Conservation (phyloP, 1,140 invertebrate species). For the Antheraea mylitta region DNA sequence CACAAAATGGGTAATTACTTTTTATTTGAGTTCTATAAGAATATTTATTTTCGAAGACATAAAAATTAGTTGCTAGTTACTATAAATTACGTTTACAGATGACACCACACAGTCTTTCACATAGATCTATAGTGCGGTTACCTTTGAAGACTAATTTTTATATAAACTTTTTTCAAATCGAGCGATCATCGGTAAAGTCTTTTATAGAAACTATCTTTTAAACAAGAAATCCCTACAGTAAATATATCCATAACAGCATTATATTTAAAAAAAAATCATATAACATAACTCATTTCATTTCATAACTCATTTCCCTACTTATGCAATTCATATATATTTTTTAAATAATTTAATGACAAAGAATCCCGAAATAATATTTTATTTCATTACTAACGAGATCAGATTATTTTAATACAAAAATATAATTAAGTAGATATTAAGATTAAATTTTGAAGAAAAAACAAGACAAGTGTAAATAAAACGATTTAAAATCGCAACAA, state of each 20-base stretch:
- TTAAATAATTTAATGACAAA: conserved; percentile 2
- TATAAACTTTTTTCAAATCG: too few relatives aligned
- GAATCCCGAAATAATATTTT: neutral
- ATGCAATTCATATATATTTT: too few relatives aligned
- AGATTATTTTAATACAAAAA: neutral
- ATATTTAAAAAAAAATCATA: too few relatives aligned
- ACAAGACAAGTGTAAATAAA: neutral
- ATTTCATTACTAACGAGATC: neutral
- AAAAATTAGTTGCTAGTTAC: neutral
- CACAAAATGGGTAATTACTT: conserved; percentile 32
- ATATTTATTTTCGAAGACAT: neutral
- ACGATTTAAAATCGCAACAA: too few relatives aligned
- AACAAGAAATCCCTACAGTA: neutral
- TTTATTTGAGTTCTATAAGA: neutral
- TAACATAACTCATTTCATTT: too few relatives aligned
- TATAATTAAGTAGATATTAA: neutral
- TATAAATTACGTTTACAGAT: neutral
- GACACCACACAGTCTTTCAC: neutral
- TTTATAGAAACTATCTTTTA: neutral
- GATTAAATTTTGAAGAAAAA: neutral
- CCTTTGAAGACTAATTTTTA: too few relatives aligned
- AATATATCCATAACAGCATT: neutral
- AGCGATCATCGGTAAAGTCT: neutral
- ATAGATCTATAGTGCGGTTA: neutral
- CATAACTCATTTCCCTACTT: neutral